These are phyloP conservation scores for Gymnodraco acuticeps DNA, from an alignment of 2,797 vertebrate genomes.

Conservation along the genomic window DNA sequence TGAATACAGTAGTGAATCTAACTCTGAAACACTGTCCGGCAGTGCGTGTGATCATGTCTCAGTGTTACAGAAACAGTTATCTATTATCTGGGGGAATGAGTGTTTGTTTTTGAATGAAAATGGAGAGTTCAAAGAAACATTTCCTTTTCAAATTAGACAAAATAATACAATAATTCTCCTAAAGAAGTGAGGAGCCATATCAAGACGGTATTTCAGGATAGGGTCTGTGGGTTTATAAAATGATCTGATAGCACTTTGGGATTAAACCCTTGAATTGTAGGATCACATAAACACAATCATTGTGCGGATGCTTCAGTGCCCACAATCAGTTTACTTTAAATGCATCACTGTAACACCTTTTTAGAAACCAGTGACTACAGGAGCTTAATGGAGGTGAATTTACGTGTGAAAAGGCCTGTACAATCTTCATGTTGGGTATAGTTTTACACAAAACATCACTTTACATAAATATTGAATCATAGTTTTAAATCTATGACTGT, in stretches of 20 bases:
- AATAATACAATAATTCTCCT: background rate
- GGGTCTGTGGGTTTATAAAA: background rate
- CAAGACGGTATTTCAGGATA: background rate
- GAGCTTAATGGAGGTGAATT: constrained; percentile 14
- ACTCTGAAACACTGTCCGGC: constrained; percentile 50
- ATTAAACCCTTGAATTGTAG: constrained; percentile 10
- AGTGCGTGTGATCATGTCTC: constrained; percentile 27
- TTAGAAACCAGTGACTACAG: constrained; percentile 1
- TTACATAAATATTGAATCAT: constrained; percentile 28
- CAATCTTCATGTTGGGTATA: constrained; percentile 14
- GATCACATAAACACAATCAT: constrained; percentile 15
- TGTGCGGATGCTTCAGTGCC: constrained; percentile 25
- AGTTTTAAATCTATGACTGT: constrained; percentile 7
- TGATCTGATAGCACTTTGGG: constrained; percentile 10
- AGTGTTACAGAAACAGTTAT: constrained; percentile 13
- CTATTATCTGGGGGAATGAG: background rate
- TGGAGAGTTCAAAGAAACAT: background rate
- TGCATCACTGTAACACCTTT: background rate
- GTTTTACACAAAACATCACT: constrained; percentile 25
- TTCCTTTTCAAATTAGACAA: constrained; percentile 28
- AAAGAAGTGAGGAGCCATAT: background rate
- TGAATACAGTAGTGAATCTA: constrained; percentile 3
- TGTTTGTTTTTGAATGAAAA: background rate
- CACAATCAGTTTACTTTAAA: constrained; percentile 3
- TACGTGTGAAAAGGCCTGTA: background rate